These are phyloP conservation scores for Bombus sibiricus DNA, from an alignment of 1,140 invertebrate genomes.

Conservation along the genomic window DNA sequence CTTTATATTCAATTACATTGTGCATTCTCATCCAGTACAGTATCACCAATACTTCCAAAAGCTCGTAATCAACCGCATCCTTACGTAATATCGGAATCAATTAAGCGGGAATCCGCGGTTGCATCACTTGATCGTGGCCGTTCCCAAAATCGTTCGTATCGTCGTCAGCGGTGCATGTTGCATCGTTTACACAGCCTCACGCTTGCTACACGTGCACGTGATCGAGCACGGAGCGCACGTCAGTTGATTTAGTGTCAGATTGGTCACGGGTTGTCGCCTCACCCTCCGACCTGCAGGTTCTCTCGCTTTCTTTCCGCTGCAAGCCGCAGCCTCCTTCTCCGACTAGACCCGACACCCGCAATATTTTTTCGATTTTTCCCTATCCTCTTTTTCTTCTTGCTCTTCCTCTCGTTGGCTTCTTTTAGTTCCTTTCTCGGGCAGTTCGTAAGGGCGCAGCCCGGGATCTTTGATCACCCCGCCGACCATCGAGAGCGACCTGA, in stretches of 20 bases:
- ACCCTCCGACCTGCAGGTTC: conserved; percentile 60
- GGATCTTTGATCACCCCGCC: conserved; percentile 75
- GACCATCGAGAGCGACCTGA: conserved; percentile 70
- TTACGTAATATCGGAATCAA: not conserved
- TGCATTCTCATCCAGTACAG: not conserved
- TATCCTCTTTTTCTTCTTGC: conserved; percentile 15
- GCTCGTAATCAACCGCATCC: not conserved
- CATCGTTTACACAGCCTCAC: conserved; percentile 49
- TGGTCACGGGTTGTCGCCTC: conserved; percentile 79
- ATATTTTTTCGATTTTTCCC: conserved; percentile 69
- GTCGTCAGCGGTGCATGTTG: conserved; percentile 40
- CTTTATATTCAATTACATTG: not conserved
- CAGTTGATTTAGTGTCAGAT: conserved; percentile 79
- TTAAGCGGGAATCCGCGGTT: not conserved
- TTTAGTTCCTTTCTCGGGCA: conserved; percentile 27
- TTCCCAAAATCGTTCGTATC: conserved; percentile 6
- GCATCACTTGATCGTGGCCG: too few relatives aligned
- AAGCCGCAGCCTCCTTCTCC: conserved; percentile 1
- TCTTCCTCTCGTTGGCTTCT: conserved; percentile 11
- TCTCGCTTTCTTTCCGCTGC: conserved; percentile 11
- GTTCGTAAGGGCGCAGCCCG: conserved; percentile 61
- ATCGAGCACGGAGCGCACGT: conserved; percentile 65
- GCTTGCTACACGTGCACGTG: conserved; percentile 38
- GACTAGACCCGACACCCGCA: conserved; percentile 32
- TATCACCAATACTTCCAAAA: not conserved